Evolutionary conservation across 23 tunicate genomes (phyloP).

Genomic region (Styela plicata): DNA sequence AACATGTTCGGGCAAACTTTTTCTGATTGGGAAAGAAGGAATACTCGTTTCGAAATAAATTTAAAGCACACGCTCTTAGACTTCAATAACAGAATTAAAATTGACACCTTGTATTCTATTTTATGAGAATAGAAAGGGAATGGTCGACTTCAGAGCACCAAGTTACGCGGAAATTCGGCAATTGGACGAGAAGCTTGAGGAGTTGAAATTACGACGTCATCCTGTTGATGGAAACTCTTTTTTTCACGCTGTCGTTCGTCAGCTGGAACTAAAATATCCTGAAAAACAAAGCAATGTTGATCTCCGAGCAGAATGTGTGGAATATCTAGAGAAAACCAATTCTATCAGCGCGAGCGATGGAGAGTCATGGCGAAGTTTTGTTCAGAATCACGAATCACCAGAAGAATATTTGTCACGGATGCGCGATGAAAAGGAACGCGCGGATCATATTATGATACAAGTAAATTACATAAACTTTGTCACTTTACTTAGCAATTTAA

Average conservation of each 20-base stretch:
- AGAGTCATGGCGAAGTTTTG: slow-evolving; percentile 34
- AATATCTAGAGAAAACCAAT: slow-evolving; percentile 30
- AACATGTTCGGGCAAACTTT: too few species aligned
- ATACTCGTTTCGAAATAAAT: too few species aligned
- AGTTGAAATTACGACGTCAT: slow-evolving; percentile 7
- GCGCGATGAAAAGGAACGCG: slow-evolving; percentile 24
- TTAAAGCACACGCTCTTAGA: too few species aligned
- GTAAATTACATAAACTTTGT: slow-evolving; percentile 45
- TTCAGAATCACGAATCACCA: slow-evolving; percentile 33
- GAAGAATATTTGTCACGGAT: slow-evolving; percentile 42
- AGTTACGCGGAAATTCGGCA: slow-evolving; percentile 11
- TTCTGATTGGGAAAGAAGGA: too few species aligned
- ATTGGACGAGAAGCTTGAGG: slow-evolving; percentile 25
- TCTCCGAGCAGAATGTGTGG: slow-evolving; percentile 31
- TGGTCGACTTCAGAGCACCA: not conserved
- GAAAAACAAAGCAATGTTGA: slow-evolving; percentile 17
- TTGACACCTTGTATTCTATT: too few species aligned
- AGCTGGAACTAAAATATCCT: slow-evolving; percentile 23
- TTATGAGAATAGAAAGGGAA: too few species aligned
- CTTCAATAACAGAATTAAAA: too few species aligned
- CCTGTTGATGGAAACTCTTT: slow-evolving; percentile 73
- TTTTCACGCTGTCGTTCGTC: slow-evolving; percentile 61
- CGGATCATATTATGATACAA: slow-evolving; percentile 58
- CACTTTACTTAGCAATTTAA: slow-evolving; percentile 38
- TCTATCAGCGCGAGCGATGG: slow-evolving; percentile 29